Evolutionary conservation across 2,888 invertebrate genomes (phyloP), one percentile per base, ranked within the genome.

Genomic region (Neocrepidodera transversa): DNA sequence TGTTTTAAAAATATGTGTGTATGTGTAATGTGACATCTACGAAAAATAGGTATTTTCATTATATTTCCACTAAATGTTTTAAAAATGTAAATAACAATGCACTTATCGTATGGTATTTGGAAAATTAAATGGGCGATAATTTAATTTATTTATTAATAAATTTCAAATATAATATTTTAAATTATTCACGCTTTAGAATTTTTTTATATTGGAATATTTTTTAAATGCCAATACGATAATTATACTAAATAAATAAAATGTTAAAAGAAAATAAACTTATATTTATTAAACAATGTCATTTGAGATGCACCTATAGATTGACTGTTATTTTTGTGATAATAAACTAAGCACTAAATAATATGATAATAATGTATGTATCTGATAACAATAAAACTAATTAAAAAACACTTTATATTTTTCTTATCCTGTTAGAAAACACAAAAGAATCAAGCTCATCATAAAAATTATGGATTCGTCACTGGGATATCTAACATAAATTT

Each of bases 301-400:
- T 63, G 43, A 62, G 52, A 54, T 57, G 65, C 65, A 65, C 65
- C 55, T 62, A 63, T 63, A 65, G 65, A 63, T 63, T 63, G 65
- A 65, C 60, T 65, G 65, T 65, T 65, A 65, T 63, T 63, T 65
- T 65, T 65, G 65, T 65, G 65, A 65, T 65, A 65, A 62, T n/a
- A n/a, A 58, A 60, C 55, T 64, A 64, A 59, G 61, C 58, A 58
- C 52, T 52, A 35, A 40, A 58, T 48, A 58, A 53, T 23, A 47
- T 52, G 47, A 48, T 52, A 42, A 58, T 45, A 30, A 58, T 58
- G 53, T 58, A 58, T 51, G 36, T 42, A 53, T 53, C 48, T 53
- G 23, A 40, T 20, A 58, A 53, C 23, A 58, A 53, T 54, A 35
- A 45, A 54, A 45, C 26, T 35, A 16, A 53, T 35, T 54, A 45